phyloP scores from a whole-genome alignment of 2,797 vertebrate species.

The Astyanax mexicanus region DNA sequence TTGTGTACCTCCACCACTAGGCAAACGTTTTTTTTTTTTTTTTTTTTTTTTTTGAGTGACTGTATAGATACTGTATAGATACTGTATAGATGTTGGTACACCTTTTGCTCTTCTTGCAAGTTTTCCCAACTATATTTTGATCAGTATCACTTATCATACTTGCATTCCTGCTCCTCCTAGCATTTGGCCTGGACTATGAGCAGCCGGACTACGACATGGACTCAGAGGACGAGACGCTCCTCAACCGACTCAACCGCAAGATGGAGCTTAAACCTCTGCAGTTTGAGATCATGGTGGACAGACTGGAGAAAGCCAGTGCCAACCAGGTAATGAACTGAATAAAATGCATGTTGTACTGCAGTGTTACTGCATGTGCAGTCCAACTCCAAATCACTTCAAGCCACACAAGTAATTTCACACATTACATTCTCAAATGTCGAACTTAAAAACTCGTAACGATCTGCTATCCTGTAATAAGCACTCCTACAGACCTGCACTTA shows the following conservation, averaged over 20 bases:
- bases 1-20: too few species aligned
- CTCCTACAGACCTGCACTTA: too few species aligned
- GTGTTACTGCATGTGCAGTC: background rate
- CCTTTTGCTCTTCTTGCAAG: too few species aligned
- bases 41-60: too few species aligned
- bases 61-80: too few species aligned
- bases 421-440: too few species aligned
- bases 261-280: constrained; percentile 94
- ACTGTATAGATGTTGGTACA: too few species aligned
- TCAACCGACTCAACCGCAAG: constrained; percentile 91
- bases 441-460: background rate
- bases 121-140: too few species aligned
- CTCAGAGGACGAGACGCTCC: constrained; percentile 92
- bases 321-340: constrained; percentile 86
- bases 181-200: constrained; percentile 90
- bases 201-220: constrained; percentile 96
- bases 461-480: too few species aligned
- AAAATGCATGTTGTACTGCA: background rate
- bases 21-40: too few species aligned
- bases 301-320: constrained; percentile 92
- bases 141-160: too few species aligned
- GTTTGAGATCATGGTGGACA: constrained; percentile 95
- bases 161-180: constrained; percentile 67
- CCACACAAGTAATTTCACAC: background rate
- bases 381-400: background rate